Evolutionary conservation across 1,140 invertebrate genomes (phyloP).

Genomic region (Drosophila asahinai): DNA sequence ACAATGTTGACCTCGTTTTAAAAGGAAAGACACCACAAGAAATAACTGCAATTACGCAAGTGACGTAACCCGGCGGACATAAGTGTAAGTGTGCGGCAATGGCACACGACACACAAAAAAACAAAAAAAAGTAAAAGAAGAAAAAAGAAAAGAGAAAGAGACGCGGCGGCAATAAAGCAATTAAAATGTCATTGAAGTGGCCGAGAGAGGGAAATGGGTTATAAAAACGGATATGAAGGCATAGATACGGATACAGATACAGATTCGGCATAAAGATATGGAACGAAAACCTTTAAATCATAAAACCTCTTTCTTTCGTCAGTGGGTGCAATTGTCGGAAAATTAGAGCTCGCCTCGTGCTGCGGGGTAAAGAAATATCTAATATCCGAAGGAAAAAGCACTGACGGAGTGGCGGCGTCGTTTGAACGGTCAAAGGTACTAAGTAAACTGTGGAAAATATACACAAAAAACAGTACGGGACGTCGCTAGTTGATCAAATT

Average conservation of each 20-base stretch:
- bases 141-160: slow-evolving; percentile 28
- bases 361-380: neutral
- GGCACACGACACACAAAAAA: slow-evolving; percentile 72
- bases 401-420: slow-evolving; percentile 16
- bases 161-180: slow-evolving; percentile 72
- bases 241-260: slow-evolving; percentile 56
- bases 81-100: slow-evolving; percentile 61
- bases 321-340: slow-evolving; percentile 38
- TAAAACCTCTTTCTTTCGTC: slow-evolving; percentile 48
- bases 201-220: slow-evolving; percentile 75
- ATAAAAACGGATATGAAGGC: slow-evolving; percentile 81
- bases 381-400: neutral
- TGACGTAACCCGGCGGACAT: slow-evolving; percentile 64
- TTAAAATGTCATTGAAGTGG: slow-evolving; percentile 80
- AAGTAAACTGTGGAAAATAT: slow-evolving; percentile 27
- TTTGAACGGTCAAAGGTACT: slow-evolving; percentile 52
- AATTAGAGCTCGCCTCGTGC: slow-evolving; percentile 27
- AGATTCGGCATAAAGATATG: slow-evolving; percentile 52
- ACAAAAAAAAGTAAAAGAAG: slow-evolving; percentile 12
- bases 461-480: too few species aligned
- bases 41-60: slow-evolving; percentile 77
- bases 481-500: slow-evolving; percentile 49
- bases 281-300: slow-evolving; percentile 68
- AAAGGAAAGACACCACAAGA: slow-evolving; percentile 37
- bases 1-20: slow-evolving; percentile 76